Base-by-base conservation (phyloP, 1,140 invertebrate genomes). In the Pogonus chalceus region DNA sequence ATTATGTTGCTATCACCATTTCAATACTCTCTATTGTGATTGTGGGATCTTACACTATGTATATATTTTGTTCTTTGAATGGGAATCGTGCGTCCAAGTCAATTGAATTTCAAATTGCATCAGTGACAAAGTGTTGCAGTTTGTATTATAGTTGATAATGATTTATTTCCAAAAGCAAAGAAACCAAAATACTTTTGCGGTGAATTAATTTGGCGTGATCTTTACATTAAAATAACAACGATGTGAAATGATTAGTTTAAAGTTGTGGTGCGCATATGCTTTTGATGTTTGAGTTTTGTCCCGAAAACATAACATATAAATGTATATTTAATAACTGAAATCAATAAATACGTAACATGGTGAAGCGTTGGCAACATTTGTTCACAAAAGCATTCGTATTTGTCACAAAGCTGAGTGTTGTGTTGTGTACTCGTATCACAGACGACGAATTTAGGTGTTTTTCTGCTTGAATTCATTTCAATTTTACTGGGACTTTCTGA, bases 391-490 rank as follows among this genome's bases (percentile, higher is more conserved):
- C 37, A 43, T 43, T 43, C 37, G 18, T 18, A 43, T 43, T 43
- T 43, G 37, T 43, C 37, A 43, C 18, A 43, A 43, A 43, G 37
- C 37, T 31, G 4, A 7, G 3, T 10, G 37, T 43, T 43, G 7
- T 9, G 37, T 43, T 43, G 37, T 43, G 18, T n/a, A n/a, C n/a
- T 43, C 37, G 37, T 43, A 43, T 43, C 18, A 12, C 7, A 43
- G 18, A 7, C 9, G 37, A 43, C 9, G 37, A 43, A 18, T 18
- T 43, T 9, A 43, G 37, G 18, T 43, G 37, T 43, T 43, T 31
- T 43, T 43, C 37, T 43, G 37, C 37, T 43, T 43, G 37, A 43
- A 43, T 43, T 43, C 37, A 43, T 43, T 43, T 43, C 37, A 43
- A 43, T 43, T 43, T 43, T 43, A 43, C 37, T 43, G 37, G 37